These are phyloP conservation scores for Hemistola chrysoprasaria DNA, from an alignment of 2,888 invertebrate genomes.

Conservation along the genomic window DNA sequence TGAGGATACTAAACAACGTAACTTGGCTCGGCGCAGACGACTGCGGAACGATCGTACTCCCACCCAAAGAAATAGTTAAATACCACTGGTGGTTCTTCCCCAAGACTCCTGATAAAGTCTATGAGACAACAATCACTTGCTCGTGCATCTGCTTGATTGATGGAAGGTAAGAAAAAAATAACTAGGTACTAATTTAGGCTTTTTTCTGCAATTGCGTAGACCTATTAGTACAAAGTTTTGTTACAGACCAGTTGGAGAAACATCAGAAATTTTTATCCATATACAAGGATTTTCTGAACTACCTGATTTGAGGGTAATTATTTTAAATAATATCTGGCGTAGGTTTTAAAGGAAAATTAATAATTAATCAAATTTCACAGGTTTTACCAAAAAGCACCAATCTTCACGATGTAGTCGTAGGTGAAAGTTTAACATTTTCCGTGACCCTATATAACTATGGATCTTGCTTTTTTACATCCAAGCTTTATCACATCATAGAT, in stretches of 20 bases:
- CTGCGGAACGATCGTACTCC: slow-evolving; percentile 55
- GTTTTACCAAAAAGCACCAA: slow-evolving; percentile 62
- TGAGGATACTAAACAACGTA: slow-evolving; percentile 58
- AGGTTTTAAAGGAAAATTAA: no score
- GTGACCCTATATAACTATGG: slow-evolving; percentile 65
- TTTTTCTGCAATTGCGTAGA: no score
- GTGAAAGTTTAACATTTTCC: slow-evolving; percentile 43
- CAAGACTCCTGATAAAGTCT: slow-evolving; percentile 53
- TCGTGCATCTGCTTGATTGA: slow-evolving; percentile 66
- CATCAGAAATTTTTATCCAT: slow-evolving; percentile 60
- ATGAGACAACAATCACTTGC: slow-evolving; percentile 63
- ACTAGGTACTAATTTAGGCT: no score
- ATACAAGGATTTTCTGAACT: slow-evolving; percentile 69
- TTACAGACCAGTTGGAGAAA: slow-evolving; percentile 68
- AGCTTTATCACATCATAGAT: slow-evolving; percentile 51
- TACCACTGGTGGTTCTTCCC: slow-evolving; percentile 77
- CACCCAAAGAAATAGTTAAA: slow-evolving; percentile 63
- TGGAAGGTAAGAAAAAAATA: slow-evolving; percentile 60
- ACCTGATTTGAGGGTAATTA: slow-evolving; percentile 67
- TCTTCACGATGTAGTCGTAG: slow-evolving; percentile 63
- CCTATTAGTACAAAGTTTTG: background rate
- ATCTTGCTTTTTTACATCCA: slow-evolving; percentile 65
- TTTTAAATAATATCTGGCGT: no score
- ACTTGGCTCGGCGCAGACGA: slow-evolving; percentile 69
- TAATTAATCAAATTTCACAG: no score